Percentiles rank a stretch among this genome's conserved stretches.
Conservation (phyloP, 2,797 vertebrate species). For the Syndactyla subalaris region DNA sequence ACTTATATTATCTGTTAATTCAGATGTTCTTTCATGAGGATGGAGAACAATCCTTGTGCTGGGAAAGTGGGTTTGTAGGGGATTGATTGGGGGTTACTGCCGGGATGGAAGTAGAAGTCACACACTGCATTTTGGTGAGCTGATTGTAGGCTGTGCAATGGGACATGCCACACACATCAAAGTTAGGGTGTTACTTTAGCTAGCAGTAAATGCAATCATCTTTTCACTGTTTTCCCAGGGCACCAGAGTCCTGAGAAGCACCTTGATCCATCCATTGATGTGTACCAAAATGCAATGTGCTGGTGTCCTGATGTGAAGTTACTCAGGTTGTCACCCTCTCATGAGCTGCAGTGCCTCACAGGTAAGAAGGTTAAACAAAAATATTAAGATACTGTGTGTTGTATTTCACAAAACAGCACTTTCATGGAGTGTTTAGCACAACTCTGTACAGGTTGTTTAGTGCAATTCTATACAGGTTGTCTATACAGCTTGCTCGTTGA, state of each 20-base stretch:
- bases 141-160: accelerated
- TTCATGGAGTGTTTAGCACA: background rate
- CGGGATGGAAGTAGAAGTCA: background rate
- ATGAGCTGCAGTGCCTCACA: background rate
- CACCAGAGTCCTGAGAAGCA: background rate
- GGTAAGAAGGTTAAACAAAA: background rate
- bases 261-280: background rate
- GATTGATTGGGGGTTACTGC: accelerated
- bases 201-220: background rate
- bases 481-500: background rate
- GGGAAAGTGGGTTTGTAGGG: background rate
- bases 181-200: background rate
- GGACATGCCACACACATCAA: background rate
- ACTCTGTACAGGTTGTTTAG: background rate
- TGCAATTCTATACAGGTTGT: background rate
- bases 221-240: background rate
- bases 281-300: too few species aligned
- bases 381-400: accelerated
- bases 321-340: background rate
- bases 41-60: background rate
- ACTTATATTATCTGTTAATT: background rate
- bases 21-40: background rate
- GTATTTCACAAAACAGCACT: background rate
- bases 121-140: background rate
- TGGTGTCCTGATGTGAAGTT: background rate